Evolutionary conservation across 1,140 invertebrate genomes (phyloP), one percentile per base, ranked within the genome.

Genomic region (Listronotus bonariensis): DNA sequence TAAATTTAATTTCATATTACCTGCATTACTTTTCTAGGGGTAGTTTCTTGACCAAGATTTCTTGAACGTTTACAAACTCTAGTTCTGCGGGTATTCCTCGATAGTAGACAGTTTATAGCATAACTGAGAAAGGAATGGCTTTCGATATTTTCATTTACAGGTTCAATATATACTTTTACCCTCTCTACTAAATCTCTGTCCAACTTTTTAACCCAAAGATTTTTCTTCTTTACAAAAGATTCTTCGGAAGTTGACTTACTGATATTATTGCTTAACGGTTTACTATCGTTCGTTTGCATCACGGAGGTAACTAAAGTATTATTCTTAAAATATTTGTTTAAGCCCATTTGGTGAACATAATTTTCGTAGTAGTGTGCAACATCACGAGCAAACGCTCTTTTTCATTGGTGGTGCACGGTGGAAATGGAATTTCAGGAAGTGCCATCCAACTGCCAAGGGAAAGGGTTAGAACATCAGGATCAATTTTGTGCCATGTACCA

Each of bases 401-500:
- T 52, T 82, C 80, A 11, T 72, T 67, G 0, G 68, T 68, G 38
- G 73, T 70, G 43, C 64, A 62, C 31, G 71, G 59, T 14, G 72
- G 65, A 59, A 76, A 75, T 18, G 69, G 68, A 32, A 74, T 75
- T 40, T 87, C 87, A 0, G 94, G 93, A 14, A 96, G 80, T 41
- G 92, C 87, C 88, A 97, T 95, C 94, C 93, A 97, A 46, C 84
- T 85, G 17, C 84, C 87, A 2, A 94, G 80, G 55, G 92, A 94
- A 26, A 96, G 84, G 0, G 93, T 95, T 54, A 92, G 77, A 48
- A 94, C 87, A 62, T 86, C 83, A 6, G 89, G 87, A 71, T 94
- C 92, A 84, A 95, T 89, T 46, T 83, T 82, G 83, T 93, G 89
- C 94, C 94, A 96, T 1, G 89, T 84, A 40, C 94, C 93, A 34